phyloP scores from a whole-genome alignment of 2,888 invertebrate genomes.

The Eupithecia subfuscata region DNA sequence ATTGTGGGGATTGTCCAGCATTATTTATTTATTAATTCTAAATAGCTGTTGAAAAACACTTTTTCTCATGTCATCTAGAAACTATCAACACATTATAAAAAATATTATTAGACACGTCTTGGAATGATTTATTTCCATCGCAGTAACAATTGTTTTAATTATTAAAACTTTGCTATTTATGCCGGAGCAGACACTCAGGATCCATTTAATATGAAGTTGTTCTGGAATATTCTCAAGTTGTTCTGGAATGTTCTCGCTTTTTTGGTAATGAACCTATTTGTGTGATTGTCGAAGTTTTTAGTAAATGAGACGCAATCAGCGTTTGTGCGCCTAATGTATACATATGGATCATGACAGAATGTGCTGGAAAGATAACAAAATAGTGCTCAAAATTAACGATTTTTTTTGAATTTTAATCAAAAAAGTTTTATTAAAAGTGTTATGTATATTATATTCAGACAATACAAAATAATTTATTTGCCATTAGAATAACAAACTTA shows the following conservation, averaged over 20 bases:
- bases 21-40: no score
- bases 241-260: constrained; percentile 23
- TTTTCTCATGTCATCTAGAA: neutral
- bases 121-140: neutral
- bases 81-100: neutral
- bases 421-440: no score
- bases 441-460: no score
- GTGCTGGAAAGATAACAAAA: constrained; percentile 12
- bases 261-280: constrained; percentile 49
- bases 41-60: neutral
- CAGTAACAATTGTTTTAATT: constrained; percentile 1
- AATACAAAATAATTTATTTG: no score
- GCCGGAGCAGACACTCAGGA: constrained; percentile 4
- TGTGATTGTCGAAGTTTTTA: constrained; percentile 48
- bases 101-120: neutral
- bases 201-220: constrained; percentile 21
- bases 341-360: constrained; percentile 29
- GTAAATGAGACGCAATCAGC: constrained; percentile 46
- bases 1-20: no score
- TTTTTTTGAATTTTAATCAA: neutral
- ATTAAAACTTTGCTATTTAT: constrained; percentile 11
- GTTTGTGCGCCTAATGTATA: constrained; percentile 27
- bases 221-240: constrained; percentile 17
- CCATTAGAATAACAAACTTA: no score
- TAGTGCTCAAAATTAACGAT: neutral